Percentiles rank a stretch among this genome's conserved stretches.
Conservation (phyloP, 2,113 vertebrate genomes). For the Anas platyrhynchos region DNA sequence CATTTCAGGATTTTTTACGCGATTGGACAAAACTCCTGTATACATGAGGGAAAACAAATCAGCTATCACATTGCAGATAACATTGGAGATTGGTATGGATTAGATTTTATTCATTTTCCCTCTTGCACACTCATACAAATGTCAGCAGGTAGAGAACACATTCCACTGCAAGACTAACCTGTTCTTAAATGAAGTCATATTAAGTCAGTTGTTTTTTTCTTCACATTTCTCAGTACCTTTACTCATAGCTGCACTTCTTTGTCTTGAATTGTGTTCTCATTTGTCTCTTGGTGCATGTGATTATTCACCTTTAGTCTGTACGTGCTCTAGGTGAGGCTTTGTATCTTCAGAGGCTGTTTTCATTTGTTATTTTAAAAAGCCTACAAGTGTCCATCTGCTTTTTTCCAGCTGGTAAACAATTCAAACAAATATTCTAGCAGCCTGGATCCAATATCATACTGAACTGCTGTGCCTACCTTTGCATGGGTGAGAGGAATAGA, state of each 20-base stretch:
- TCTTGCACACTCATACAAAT: background rate
- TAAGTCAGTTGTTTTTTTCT: background rate
- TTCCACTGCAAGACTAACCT: background rate
- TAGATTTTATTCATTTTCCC: background rate
- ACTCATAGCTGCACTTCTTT: background rate
- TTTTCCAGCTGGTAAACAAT: background rate
- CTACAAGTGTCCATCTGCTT: background rate
- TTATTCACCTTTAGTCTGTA: background rate
- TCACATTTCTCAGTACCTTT: background rate
- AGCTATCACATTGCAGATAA: background rate
- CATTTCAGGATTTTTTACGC: background rate
- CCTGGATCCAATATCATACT: background rate
- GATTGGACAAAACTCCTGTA: background rate
- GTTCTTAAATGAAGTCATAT: background rate
- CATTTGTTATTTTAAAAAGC: background rate
- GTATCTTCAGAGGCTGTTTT: background rate
- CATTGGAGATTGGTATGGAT: background rate
- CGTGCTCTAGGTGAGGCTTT: background rate
- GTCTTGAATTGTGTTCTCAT: background rate
- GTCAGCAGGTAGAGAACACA: background rate
- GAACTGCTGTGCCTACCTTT: background rate
- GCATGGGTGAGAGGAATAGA: background rate
- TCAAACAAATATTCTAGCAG: background rate
- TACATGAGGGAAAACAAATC: background rate
- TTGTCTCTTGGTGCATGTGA: background rate